Evolutionary conservation across 1,140 invertebrate species (phyloP).

Genomic region (Cheumatopsyche charites): DNA sequence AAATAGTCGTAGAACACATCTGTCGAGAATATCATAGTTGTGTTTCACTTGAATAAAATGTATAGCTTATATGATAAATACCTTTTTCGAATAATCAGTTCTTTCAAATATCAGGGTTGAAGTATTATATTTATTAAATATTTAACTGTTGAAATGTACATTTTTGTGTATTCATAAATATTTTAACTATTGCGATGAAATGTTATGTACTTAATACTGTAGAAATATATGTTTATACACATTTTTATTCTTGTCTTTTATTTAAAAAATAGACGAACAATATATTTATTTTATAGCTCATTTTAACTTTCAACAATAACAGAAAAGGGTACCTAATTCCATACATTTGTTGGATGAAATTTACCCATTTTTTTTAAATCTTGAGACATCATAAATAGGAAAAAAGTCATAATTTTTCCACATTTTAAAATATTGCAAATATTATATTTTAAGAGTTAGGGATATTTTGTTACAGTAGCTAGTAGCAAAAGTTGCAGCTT

Average conservation of each 20-base stretch:
- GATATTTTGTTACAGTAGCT: too few species aligned
- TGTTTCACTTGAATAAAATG: background rate
- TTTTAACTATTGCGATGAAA: conserved; percentile 35
- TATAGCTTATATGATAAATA: background rate
- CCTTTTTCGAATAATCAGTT: background rate
- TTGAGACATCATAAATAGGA: too few species aligned
- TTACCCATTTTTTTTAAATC: too few species aligned
- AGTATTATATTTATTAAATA: conserved; percentile 30
- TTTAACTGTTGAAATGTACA: conserved; percentile 30
- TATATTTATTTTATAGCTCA: background rate
- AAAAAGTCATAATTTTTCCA: too few species aligned
- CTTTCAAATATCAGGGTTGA: conserved; percentile 19
- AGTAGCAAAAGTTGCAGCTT: too few species aligned
- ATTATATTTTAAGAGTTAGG: too few species aligned
- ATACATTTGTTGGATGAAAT: too few species aligned
- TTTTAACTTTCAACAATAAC: background rate
- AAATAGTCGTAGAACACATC: background rate
- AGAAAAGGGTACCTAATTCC: too few species aligned
- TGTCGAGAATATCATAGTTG: background rate
- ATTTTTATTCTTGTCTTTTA: conserved; percentile 24
- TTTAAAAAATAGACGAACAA: background rate
- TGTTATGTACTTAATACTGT: conserved; percentile 45
- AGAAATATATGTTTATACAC: conserved; percentile 45
- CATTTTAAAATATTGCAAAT: too few species aligned
- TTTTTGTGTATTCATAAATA: conserved; percentile 32